Conservation (phyloP, 1,140 invertebrate genomes). For the Sweltsa coloradensis region DNA sequence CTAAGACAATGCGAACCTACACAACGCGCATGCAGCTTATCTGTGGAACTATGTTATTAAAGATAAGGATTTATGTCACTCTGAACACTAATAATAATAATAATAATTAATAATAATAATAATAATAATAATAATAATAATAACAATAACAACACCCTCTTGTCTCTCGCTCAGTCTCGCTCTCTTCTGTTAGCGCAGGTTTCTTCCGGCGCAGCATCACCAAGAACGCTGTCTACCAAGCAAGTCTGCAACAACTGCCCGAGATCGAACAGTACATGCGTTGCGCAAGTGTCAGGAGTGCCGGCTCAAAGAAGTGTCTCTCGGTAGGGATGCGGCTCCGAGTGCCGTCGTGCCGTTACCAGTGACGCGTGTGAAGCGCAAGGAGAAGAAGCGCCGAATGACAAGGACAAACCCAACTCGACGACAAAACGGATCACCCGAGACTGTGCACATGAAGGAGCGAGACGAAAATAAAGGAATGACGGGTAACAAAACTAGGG, state of each 20-base stretch:
- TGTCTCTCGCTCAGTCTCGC: background rate
- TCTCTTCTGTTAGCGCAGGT: conserved; percentile 38
- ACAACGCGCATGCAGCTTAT: no score
- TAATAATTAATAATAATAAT: no score
- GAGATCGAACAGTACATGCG: conserved; percentile 99
- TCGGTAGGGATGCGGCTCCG: conserved; percentile 96
- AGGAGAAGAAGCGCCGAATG: conserved; percentile 86
- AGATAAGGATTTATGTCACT: no score
- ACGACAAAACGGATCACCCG: conserved; percentile 51
- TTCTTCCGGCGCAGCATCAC: conserved; percentile 98
- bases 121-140: no score
- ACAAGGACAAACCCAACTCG: conserved; percentile 78
- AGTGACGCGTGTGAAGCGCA: conserved; percentile 93
- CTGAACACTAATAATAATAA: no score
- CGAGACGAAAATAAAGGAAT: conserved; percentile 19
- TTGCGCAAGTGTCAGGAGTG: conserved; percentile 97
- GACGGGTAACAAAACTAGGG: no score
- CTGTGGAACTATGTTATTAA: no score
- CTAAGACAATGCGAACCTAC: no score
- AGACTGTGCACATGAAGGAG: conserved; percentile 36
- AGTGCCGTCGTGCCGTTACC: conserved; percentile 91
- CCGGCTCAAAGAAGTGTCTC: conserved; percentile 90
- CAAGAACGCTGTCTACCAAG: conserved; percentile 92
- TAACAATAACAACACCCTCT: no score
- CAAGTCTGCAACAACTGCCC: conserved; percentile 93